Conservation (phyloP, 2,113 vertebrate genomes). For the Pteronura brasiliensis region DNA sequence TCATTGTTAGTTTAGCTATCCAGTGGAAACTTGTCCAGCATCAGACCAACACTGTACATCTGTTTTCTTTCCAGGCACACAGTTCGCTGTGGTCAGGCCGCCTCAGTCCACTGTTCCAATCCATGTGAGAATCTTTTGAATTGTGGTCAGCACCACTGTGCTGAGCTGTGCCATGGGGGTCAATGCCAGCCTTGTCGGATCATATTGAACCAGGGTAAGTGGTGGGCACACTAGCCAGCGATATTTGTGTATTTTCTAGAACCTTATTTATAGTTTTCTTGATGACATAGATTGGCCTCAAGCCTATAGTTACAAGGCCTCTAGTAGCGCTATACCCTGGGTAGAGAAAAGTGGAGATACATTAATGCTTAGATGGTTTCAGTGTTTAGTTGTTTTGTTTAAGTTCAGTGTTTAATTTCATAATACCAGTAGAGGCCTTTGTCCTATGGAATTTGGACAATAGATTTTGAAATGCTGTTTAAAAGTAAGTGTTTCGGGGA, state of each 20-base stretch:
- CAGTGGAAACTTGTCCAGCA: background rate
- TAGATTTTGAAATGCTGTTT: background rate
- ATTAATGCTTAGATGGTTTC: background rate
- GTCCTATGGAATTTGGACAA: background rate
- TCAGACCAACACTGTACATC: slow-evolving; percentile 46
- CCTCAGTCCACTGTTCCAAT: slow-evolving; percentile 89
- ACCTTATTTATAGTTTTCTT: background rate
- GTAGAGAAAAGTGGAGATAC: background rate
- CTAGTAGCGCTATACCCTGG: background rate
- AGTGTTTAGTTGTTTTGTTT: background rate
- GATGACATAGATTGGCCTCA: background rate
- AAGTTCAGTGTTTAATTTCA: background rate
- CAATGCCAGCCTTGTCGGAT: slow-evolving; percentile 91
- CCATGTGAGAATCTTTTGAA: slow-evolving; percentile 90
- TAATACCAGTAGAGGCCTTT: background rate
- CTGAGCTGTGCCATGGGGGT: slow-evolving; percentile 92
- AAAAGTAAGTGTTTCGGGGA: background rate
- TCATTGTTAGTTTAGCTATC: background rate
- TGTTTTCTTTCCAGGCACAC: slow-evolving; percentile 87
- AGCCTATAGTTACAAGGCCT: background rate
- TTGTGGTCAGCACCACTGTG: slow-evolving; percentile 92
- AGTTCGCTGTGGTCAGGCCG: slow-evolving; percentile 93
- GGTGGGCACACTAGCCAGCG: background rate
- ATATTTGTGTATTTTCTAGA: background rate
- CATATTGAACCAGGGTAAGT: slow-evolving; percentile 90